Percentiles rank a stretch among this genome's conserved stretches.
phyloP scores from a whole-genome alignment of 2,113 vertebrate genomes.

The Carollia perspicillata region DNA sequence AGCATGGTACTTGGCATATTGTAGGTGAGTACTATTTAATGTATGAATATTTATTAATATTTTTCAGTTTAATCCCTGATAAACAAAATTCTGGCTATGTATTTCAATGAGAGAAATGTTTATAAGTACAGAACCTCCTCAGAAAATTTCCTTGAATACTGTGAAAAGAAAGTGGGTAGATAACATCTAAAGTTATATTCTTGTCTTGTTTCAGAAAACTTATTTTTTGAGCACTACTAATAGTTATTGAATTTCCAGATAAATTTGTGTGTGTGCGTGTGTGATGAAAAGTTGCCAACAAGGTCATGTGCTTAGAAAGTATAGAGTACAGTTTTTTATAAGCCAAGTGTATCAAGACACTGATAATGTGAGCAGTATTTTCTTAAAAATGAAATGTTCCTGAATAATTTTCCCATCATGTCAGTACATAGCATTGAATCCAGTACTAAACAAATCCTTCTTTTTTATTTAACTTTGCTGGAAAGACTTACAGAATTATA shows the following conservation, averaged over 20 bases:
- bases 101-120: not conserved
- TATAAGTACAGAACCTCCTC: not conserved
- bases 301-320: not conserved
- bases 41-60: not conserved
- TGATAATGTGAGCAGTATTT: conserved; percentile 17
- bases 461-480: conserved; percentile 70
- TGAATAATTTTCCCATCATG: conserved; percentile 53
- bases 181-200: not conserved
- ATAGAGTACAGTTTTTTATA: not conserved
- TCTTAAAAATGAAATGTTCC: conserved; percentile 53
- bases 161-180: not conserved
- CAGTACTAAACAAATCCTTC: conserved; percentile 71
- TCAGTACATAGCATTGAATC: conserved; percentile 45
- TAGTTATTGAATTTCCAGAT: not conserved
- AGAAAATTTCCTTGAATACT: conserved; percentile 20
- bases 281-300: conserved; percentile 9
- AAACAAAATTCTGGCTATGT: not conserved
- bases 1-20: not conserved
- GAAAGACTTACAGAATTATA: conserved; percentile 47
- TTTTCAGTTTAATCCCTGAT: not conserved
- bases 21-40: not conserved
- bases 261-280: not conserved
- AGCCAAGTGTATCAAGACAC: not conserved
- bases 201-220: conserved; percentile 18
- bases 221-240: not conserved